Evolutionary conservation across 2,113 vertebrate species (phyloP), one percentile per base, ranked within the genome.

Genomic region (Marcusenius ussheri): DNA sequence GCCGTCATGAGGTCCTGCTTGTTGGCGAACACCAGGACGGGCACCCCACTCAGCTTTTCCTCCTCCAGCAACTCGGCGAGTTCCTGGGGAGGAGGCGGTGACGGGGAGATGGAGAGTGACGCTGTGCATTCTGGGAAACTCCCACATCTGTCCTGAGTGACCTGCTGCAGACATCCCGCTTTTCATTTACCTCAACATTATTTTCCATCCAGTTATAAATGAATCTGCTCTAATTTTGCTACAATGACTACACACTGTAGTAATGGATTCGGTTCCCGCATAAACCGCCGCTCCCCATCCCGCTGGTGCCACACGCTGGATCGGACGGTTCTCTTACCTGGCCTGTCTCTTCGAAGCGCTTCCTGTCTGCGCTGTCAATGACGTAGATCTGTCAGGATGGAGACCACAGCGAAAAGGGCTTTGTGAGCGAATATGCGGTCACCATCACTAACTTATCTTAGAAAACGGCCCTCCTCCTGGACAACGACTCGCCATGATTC

Each of bases 1-100:
- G 97, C 98, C 0, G 97, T 98, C 94, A 96, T 95, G 95, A 99
- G 93, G 94, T 99, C 98, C 94, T 99, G 98, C 94, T 99, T 99
- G 93, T 99, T 99, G 92, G 98, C 98, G 11, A 98, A 98, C 93
- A 99, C 92, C 45, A 96, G 85, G 92, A 95, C 90, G 0, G 98
- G 97, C 88, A 98, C 97, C 86, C 95, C 96, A 21, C 96, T 97
- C 11, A 99, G 96, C 91, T 96, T 97, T 91, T 98, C 97, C 92
- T 98, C 98, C 87, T 98, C 97, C 92, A 99, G 93, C 91, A 99
- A 93, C 94, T 99, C 97, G n/a, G 96, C 95, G 89, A 99, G 94
- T 93, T 99, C 97, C 98, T 99, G 88, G n/a, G 88, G 11, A 50
- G 31, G 51, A 45, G 42, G 45, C 31, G 85, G 53, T 3, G 46